Conservation (phyloP, 2,888 invertebrate species). For the Icerya purchasi region DNA sequence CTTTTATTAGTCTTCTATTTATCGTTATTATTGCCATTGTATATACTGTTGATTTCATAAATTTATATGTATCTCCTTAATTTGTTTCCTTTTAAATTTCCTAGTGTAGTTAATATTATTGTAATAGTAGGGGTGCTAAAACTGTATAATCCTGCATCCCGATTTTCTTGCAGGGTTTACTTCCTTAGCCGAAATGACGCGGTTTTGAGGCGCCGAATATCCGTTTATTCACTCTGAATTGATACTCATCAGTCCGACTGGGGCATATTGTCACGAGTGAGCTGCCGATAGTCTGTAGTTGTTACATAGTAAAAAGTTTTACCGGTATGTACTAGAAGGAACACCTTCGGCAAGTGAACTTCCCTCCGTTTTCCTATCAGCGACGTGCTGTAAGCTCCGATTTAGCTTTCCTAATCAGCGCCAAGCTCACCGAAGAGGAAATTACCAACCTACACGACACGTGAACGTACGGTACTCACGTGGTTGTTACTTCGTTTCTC, state of each 20-base stretch:
- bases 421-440: no score
- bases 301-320: background rate
- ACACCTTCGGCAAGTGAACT: background rate
- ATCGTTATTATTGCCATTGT: background rate
- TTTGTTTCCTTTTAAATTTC: background rate
- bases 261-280: background rate
- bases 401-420: background rate
- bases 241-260: background rate
- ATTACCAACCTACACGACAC: background rate
- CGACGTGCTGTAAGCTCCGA: background rate
- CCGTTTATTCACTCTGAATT: background rate
- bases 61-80: background rate
- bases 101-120: background rate
- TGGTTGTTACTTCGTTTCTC: background rate
- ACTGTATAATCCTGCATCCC: background rate
- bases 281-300: background rate
- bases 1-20: background rate
- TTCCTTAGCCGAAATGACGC: background rate
- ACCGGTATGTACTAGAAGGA: background rate
- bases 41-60: background rate
- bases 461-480: background rate
- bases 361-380: background rate
- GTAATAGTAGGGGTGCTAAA: background rate
- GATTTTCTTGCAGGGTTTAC: background rate
- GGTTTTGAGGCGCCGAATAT: background rate